Evolutionary conservation across 1,140 invertebrate genomes (phyloP).

Genomic region (Lasaia peninsularis): DNA sequence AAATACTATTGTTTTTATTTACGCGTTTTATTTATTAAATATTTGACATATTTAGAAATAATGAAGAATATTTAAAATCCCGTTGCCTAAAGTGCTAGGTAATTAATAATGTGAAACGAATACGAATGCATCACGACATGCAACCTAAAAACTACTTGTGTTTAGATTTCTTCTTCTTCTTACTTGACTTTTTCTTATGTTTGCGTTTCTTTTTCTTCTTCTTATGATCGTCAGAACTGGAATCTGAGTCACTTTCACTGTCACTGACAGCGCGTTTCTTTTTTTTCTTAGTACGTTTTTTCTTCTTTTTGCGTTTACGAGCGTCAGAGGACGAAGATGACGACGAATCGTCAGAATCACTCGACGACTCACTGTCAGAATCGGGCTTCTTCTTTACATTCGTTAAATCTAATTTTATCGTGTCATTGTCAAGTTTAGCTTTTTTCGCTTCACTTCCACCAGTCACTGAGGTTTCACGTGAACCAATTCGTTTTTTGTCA

Average conservation of each 20-base stretch:
- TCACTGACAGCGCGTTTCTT: conserved; percentile 66
- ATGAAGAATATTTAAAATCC: conserved; percentile 23
- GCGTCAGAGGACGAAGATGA: conserved; percentile 67
- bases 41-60: conserved; percentile 23
- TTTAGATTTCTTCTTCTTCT: conserved; percentile 77
- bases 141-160: conserved; percentile 50
- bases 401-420: conserved; percentile 66
- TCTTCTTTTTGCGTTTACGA: conserved; percentile 68
- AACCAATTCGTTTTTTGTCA: conserved; percentile 55
- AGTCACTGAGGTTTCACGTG: conserved; percentile 34
- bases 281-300: conserved; percentile 68
- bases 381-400: conserved; percentile 73
- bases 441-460: conserved; percentile 51
- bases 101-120: conserved; percentile 16
- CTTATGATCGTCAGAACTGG: conserved; percentile 73
- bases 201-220: conserved; percentile 76
- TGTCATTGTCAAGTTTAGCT: conserved; percentile 55
- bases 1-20: neutral
- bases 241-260: conserved; percentile 68
- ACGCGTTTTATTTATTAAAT: conserved; percentile 29
- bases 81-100: conserved; percentile 17
- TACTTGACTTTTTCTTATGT: conserved; percentile 74
- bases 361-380: conserved; percentile 62
- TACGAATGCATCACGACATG: conserved; percentile 5
- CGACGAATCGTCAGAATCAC: conserved; percentile 58